Evolutionary conservation across 2,113 vertebrate species (phyloP).

Genomic region (Thunnus thynnus): DNA sequence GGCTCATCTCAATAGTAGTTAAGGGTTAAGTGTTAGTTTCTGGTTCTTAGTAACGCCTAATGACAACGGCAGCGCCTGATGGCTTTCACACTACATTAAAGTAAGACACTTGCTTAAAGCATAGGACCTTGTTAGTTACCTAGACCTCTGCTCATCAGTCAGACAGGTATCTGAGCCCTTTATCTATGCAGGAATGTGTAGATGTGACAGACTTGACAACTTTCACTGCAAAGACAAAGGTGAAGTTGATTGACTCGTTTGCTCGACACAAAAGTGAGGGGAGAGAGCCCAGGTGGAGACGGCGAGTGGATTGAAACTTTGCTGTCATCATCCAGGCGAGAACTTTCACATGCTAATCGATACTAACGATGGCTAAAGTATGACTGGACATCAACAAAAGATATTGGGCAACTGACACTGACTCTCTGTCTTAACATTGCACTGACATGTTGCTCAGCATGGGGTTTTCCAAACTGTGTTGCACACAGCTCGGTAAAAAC

Average conservation of each 20-base stretch:
- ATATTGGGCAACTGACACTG: not conserved
- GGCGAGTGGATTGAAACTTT: not conserved
- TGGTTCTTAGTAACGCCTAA: not conserved
- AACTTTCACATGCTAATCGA: constrained; percentile 25
- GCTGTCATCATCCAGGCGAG: not conserved
- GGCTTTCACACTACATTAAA: not conserved
- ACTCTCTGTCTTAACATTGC: not conserved
- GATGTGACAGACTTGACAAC: constrained; percentile 2
- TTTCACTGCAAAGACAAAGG: constrained; percentile 42
- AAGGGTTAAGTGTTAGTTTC: not conserved
- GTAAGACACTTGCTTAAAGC: not conserved
- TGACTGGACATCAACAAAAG: not conserved
- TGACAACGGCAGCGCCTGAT: not conserved
- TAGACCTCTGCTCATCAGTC: not conserved
- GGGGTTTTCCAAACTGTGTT: no score
- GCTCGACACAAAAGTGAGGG: constrained; percentile 14
- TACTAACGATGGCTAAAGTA: not conserved
- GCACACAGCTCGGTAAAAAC: no score
- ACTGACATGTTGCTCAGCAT: not conserved
- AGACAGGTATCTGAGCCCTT: not conserved
- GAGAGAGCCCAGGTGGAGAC: not conserved
- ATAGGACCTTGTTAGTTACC: not conserved
- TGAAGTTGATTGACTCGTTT: constrained; percentile 39
- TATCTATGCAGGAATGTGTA: constrained; percentile 51
- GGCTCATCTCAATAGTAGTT: not conserved